Evolutionary conservation across 2,113 vertebrate genomes (phyloP), one percentile per base, ranked within the genome.

Genomic region (Shinisaurus crocodilurus): DNA sequence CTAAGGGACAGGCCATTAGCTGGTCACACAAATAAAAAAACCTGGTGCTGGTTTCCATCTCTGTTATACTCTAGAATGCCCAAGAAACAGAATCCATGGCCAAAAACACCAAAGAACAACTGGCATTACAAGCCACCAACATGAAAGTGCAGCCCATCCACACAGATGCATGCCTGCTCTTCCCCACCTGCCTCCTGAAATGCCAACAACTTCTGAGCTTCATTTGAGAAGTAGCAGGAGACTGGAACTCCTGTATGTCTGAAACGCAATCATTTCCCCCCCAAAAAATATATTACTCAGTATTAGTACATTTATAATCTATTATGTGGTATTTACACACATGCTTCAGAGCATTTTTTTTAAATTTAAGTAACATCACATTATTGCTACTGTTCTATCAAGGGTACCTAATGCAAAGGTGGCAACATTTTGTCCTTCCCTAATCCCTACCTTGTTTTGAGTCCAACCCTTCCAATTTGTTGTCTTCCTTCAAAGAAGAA

Each of bases 361-460:
- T 6, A 74, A 15, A 32, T 85, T 23, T n/a, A 77, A 13, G 84
- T 87, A n/a, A 50, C 40, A 27, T 20, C 89, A 83, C 1, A 77
- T 86, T 63, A 90, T 1, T 43, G 20, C 23, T 86, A 87, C 70
- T 72, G 79, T 87, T 70, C 34, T 60, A 90, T 50, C 79, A 23
- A 88, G 88, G 40, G 84, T 87, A 50, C 0, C 2, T 6, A 94
- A 86, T 1, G 88, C 0, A 0, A 4, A 88, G 72, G 57, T 23
- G 25, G 84, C 0, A 91, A 48, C 65, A 81, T 76, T 95, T 87
- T 25, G 83, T 23, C 67, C 77, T 76, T 94, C 34, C 76, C 20
- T 90, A 70, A 90, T 76, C 80, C 95, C 93, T 97, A 99, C 99
- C 98, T 98, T 98, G 98, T 94, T 98, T 99, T 80, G 95, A 94